Base-by-base conservation (phyloP, 2,888 invertebrate species). In the Nysson spinosus region DNA sequence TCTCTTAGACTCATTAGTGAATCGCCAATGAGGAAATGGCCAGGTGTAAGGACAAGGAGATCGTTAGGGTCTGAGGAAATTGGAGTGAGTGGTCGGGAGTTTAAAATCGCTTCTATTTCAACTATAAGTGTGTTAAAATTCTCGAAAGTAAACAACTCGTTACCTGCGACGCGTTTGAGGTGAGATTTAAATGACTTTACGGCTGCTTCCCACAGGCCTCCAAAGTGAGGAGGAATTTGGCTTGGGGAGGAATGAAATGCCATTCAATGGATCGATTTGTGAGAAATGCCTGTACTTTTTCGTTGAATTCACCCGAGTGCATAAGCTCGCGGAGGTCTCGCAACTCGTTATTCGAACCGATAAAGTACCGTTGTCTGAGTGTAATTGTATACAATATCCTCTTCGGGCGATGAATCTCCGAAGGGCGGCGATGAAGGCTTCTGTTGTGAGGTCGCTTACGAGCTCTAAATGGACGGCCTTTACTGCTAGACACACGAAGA, bases 381-480 rank as follows among this genome's bases (percentile, higher is more conserved):
- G 35, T 3, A 44, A 4, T n/a, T 35, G 7, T 43, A 7, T 0
- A 16, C 32, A 9, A 42, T n/a, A n/a, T n/a, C n/a, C n/a, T n/a
- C n/a, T n/a, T n/a, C n/a, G n/a, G n/a, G n/a, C n/a, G n/a, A n/a
- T 22, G 16, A 52, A 42, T 2, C 42, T 11, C 4, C 37, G 16
- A 0, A 54, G 19, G 5, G 44, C 16, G 2, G 19, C 37, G 2
- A 54, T 9, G 28, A 54, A 54, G 0, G 24, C 35, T 9, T 54
- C 44, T 4, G 28, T 44, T 2, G 54, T 37, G n/a, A 54, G 2
- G 9, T 44, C 37, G 17, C 37, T 35, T 4, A 44, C 44, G 1
- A 54, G 6, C 7, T 54, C 54, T 3, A 54, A 4, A 19, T 54
- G 54, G 2, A 54, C 28, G 2, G 54, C 54, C 28, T 54, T 54